A percentile compares a stretch with the other conserved stretches of the same genome.
These are phyloP conservation scores for Drosophila pseudoobscura DNA, from an alignment of 1,140 invertebrate genomes.

Conservation along the genomic window DNA sequence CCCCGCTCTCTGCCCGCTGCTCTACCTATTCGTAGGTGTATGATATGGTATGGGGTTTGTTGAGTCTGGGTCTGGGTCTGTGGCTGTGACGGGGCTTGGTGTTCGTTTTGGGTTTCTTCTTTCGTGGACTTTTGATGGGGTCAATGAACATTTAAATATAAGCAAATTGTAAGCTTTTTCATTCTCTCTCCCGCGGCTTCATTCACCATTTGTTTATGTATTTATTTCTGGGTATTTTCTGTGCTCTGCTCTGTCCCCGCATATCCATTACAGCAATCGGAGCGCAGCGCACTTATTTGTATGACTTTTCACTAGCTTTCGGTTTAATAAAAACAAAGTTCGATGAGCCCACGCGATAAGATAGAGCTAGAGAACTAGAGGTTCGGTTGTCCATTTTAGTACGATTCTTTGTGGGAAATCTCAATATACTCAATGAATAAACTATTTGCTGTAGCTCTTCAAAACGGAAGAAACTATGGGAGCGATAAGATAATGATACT, in stretches of 20 bases:
- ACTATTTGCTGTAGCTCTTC: too few relatives aligned
- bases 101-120: constrained; percentile 24
- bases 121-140: constrained; percentile 34
- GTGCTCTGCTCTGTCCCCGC: constrained; percentile 16
- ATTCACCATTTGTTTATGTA: constrained; percentile 44
- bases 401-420: constrained; percentile 9
- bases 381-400: constrained; percentile 27
- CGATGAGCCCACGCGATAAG: constrained; percentile 28
- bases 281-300: neutral
- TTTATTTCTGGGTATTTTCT: constrained; percentile 32
- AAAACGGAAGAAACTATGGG: constrained; percentile 1
- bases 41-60: constrained; percentile 4
- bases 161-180: constrained; percentile 65
- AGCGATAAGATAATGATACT: constrained; percentile 44
- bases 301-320: constrained; percentile 17
- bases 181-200: neutral
- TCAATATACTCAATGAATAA: constrained; percentile 5
- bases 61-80: constrained; percentile 13
- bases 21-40: neutral
- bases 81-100: neutral
- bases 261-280: constrained; percentile 39
- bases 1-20: neutral
- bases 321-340: neutral
- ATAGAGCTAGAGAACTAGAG: constrained; percentile 6
- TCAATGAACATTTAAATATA: constrained; percentile 73